Evolutionary conservation across 2,797 vertebrate species (phyloP), one percentile per base, ranked within the genome.

Genomic region (Sebastes umbrosus): DNA sequence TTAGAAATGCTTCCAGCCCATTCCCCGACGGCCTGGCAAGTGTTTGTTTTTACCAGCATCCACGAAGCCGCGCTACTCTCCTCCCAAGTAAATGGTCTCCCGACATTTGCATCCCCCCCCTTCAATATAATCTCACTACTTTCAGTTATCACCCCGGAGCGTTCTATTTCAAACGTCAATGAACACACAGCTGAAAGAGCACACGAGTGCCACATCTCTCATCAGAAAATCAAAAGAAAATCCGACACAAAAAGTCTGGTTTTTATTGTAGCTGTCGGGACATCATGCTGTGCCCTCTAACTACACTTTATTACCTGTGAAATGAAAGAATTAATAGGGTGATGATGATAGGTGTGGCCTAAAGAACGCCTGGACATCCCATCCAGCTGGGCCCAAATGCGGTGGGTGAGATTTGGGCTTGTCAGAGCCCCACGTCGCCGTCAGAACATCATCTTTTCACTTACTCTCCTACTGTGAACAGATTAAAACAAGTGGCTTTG

Each of bases 291-390:
- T 68, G 85, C 62, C 58, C 69, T 87, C 90, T 87, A 91, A 93
- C 87, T 91, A 92, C 90, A 94, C 86, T 94, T 94, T 93, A 95
- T 95, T 91, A 94, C 90, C 93, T 95, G 93, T 94, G 94, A 95
- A 96, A 96, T 95, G 87, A 94, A 93, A 94, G 78, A 90, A 94
- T 93, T 94, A 93, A 93, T 93, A 89, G 89, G 88, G 87, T 90
- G 91, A 84, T 87, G 81, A 76, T 80, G 77, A 75, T 71, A 83
- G 79, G 68, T 71, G 75, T 72, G 50, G 55, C 55, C 59, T 25
- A 69, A 79, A 75, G 62, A 73, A 69, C 0, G 52, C n/a, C 31
- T 55, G 71, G 83, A 84, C 87, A 67, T 87, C 84, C 79, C 16
- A 29, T 73, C 14, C 4, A 16, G 68, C 79, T 27, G 57, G 69